Percentiles rank a stretch among this genome's conserved stretches.
phyloP scores from a whole-genome alignment of 1,140 invertebrate species.

The Drosophila subobscura region DNA sequence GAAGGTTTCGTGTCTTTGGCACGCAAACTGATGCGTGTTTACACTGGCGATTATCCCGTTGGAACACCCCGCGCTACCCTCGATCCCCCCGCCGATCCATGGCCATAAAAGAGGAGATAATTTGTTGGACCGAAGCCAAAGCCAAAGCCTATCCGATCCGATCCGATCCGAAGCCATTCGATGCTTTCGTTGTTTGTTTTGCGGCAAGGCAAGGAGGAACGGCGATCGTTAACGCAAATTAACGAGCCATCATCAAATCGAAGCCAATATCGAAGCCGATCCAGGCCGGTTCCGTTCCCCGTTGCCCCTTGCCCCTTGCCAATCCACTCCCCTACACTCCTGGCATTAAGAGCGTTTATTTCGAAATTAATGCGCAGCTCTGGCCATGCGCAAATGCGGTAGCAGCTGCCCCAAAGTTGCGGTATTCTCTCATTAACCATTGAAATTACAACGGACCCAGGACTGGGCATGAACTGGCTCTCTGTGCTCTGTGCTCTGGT shows the following conservation, averaged over 20 bases:
- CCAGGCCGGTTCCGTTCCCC: conserved; percentile 28
- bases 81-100: conserved; percentile 11
- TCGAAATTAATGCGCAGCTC: conserved; percentile 73
- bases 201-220: no score
- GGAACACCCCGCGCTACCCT: conserved; percentile 35
- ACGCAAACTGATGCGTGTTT: conserved; percentile 77
- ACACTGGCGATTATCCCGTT: conserved; percentile 76
- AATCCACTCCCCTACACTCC: no score
- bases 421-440: conserved; percentile 77
- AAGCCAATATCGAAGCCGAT: conserved; percentile 44
- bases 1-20: conserved; percentile 72
- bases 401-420: conserved; percentile 61
- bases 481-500: not conserved
- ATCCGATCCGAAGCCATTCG: conserved; percentile 11
- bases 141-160: conserved; percentile 40
- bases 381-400: conserved; percentile 40
- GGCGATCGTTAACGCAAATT: conserved; percentile 81
- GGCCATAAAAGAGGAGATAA: conserved; percentile 79
- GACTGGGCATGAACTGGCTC: conserved; percentile 2
- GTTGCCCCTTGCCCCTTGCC: not conserved
- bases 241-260: conserved; percentile 83
- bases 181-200: conserved; percentile 13
- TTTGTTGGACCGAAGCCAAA: conserved; percentile 65
- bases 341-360: conserved; percentile 68
- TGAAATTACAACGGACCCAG: conserved; percentile 63